phyloP scores from a whole-genome alignment of 1,140 invertebrate species.

The Charaxes varanes region DNA sequence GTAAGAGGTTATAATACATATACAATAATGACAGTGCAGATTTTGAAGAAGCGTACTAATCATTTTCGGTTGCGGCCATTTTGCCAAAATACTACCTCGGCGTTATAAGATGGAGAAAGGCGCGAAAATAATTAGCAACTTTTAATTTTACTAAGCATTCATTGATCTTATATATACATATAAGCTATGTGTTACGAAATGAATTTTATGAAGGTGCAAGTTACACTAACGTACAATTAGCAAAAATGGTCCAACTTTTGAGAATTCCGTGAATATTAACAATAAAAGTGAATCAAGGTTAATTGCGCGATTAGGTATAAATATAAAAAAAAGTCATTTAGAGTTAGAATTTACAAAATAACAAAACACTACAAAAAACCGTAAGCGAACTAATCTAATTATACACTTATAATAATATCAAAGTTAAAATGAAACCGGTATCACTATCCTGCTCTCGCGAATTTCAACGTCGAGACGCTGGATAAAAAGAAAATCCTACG shows the following conservation, averaged over 20 bases:
- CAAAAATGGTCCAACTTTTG: slow-evolving; percentile 39
- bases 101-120: too few species aligned
- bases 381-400: slow-evolving; percentile 62
- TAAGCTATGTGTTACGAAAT: slow-evolving; percentile 24
- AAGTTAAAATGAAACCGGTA: slow-evolving; percentile 49
- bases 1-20: slow-evolving; percentile 33
- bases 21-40: slow-evolving; percentile 36
- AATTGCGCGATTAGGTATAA: slow-evolving; percentile 55
- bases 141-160: slow-evolving; percentile 14
- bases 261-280: slow-evolving; percentile 35
- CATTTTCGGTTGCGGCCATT: slow-evolving; percentile 13
- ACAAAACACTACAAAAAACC: slow-evolving; percentile 64
- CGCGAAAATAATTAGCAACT: slow-evolving; percentile 18
- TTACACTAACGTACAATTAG: slow-evolving; percentile 27
- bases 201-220: slow-evolving; percentile 27
- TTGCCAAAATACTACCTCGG: neutral
- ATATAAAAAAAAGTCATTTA: slow-evolving; percentile 49
- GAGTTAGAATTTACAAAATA: slow-evolving; percentile 68
- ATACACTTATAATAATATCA: slow-evolving; percentile 63
- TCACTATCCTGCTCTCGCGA: slow-evolving; percentile 40
- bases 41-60: slow-evolving; percentile 21
- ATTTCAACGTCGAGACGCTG: slow-evolving; percentile 27
- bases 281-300: slow-evolving; percentile 44
- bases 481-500: slow-evolving; percentile 52
- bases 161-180: slow-evolving; percentile 20